Evolutionary conservation across 2,113 vertebrate species (phyloP).

Genomic region (Copsychus sechellarum): DNA sequence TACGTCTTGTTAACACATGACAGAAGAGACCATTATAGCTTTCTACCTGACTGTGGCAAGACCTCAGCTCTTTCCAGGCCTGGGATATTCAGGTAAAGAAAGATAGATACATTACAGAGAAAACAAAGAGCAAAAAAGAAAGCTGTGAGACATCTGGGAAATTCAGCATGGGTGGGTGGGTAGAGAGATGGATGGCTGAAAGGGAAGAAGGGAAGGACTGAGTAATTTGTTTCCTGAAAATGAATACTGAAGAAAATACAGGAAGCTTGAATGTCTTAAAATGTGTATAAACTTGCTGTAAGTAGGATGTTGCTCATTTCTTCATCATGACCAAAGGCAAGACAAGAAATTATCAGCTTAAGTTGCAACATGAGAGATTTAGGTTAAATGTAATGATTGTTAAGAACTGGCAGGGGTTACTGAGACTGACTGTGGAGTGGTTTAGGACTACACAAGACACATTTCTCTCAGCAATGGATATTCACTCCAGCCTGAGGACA

Average conservation of each 20-base stretch:
- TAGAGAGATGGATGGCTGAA: neutral
- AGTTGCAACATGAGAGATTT: constrained; percentile 30
- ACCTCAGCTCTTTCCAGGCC: neutral
- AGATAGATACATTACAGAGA: neutral
- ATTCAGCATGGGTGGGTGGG: neutral
- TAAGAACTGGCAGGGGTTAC: constrained; percentile 26
- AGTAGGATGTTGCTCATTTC: constrained; percentile 10
- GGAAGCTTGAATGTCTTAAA: neutral
- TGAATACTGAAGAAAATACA: neutral
- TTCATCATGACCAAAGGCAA: constrained; percentile 26
- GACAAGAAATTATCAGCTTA: constrained; percentile 43
- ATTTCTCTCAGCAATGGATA: neutral
- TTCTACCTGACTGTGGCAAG: neutral
- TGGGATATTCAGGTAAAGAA: neutral
- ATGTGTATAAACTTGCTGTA: constrained; percentile 29
- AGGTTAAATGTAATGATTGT: constrained; percentile 29
- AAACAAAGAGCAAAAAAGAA: neutral
- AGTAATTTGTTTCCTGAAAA: neutral
- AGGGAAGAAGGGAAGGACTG: neutral
- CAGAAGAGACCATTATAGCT: neutral
- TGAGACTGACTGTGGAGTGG: neutral
- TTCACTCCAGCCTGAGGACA: constrained; percentile 35
- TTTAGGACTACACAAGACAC: neutral
- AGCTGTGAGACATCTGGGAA: neutral
- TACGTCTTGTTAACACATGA: neutral